Conservation (phyloP, 2,113 vertebrate genomes). For the Trichomycterus rosablanca region DNA sequence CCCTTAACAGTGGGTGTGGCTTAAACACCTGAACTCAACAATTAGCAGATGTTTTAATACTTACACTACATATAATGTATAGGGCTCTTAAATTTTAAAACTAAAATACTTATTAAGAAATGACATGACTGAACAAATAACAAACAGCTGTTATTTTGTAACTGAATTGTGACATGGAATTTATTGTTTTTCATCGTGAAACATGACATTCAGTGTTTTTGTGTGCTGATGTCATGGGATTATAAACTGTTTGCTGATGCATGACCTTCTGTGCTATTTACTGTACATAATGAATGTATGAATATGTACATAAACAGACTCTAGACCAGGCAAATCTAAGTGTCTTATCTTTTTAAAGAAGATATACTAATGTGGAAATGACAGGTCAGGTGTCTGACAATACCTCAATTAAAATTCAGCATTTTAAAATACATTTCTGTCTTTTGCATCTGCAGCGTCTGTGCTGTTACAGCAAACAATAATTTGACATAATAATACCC, state of each 20-base stretch:
- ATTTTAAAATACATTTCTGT: not conserved
- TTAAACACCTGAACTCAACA: too few relatives aligned
- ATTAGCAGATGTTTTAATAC: too few relatives aligned
- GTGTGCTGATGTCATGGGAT: constrained; percentile 24
- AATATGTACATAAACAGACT: constrained; percentile 44
- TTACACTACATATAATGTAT: too few relatives aligned
- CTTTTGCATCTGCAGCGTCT: too few relatives aligned
- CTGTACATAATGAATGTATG: constrained; percentile 53
- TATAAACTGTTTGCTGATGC: constrained; percentile 33
- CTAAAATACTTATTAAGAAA: too few relatives aligned
- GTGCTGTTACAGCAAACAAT: too few relatives aligned
- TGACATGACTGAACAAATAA: too few relatives aligned
- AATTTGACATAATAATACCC: too few relatives aligned
- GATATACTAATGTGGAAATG: constrained; percentile 10
- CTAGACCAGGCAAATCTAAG: constrained; percentile 18
- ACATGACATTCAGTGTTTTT: not conserved
- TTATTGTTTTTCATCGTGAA: constrained; percentile 8
- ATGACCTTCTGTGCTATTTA: constrained; percentile 40
- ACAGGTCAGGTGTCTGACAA: too few relatives aligned
- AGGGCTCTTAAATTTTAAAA: too few relatives aligned
- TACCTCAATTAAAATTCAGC: too few relatives aligned
- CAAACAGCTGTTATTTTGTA: not conserved
- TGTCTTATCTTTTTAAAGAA: constrained; percentile 26
- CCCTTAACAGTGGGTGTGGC: too few relatives aligned
- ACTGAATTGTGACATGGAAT: constrained; percentile 23